Evolutionary conservation across 92 coral and sea anemone genomes (phyloP), one percentile per base, ranked within the genome.

Genomic region (Isaurus tuberculatus): DNA sequence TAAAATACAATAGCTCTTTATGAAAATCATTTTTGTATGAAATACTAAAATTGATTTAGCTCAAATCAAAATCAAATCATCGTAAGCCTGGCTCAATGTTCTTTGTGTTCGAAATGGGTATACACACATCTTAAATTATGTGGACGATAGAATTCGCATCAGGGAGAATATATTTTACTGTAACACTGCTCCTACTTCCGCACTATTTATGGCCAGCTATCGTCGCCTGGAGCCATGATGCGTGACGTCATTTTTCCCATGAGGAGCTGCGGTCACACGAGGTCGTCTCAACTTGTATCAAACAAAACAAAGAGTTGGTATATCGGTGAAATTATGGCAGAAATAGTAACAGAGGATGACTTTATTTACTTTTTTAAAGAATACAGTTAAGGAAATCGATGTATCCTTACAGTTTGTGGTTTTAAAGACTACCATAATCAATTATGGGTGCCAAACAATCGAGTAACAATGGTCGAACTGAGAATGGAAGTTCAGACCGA

Each of bases 361-460:
- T 60, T 11, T 77, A 26, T 57, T 27, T 77, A 17, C 53, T 26
- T 77, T 42, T 15, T 44, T 7, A 67, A 53, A 77, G 16, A 58
- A 33, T 58, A 3, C 23, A 77, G 69, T 20, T 77, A 29, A 61
- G 36, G 70, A 17, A 77, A 42, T 48, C 51, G 82, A 77, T 68
- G 94, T 80, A 73, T 70, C 85, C 80, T 29, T 51, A 14, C 63
- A 58, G 49, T 53, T 66, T 86, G 33, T 9, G 44, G 72, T 48
- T 25, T 72, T 34, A 74, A 20, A 49, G 43, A 25, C 37, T 63
- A 58, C 72, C 55, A 11, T 65, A 65, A 65, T 25, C 60, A 46
- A 85, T 60, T 51, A 93, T 93, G 98, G 98, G 98, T 49, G 95
- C 91, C 22, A 93, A 93, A 77, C 98, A 89, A 79, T 93, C 98